Evolutionary conservation across 2,113 vertebrate species (phyloP), one percentile per base, ranked within the genome.

Genomic region (Sylvilagus bachmani): DNA sequence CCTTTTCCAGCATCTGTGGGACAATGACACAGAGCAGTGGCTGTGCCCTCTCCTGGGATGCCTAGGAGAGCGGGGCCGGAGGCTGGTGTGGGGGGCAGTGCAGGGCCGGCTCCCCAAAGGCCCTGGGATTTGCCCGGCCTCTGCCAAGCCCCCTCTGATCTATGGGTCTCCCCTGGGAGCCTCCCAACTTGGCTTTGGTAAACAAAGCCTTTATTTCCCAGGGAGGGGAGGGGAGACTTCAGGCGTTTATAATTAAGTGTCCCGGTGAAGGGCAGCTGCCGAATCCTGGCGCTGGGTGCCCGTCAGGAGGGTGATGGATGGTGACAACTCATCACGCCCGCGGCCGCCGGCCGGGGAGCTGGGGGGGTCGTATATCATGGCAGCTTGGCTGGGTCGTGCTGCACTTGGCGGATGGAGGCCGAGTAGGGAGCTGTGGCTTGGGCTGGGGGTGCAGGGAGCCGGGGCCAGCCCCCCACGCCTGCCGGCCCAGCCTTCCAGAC

Each of bases 171-270:
- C 81, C 89, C 27, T 0, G 92, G 79, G 93, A 80, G 11, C 70
- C 78, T 82, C 97, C 90, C 88, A 71, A 77, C 83, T 51, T 71
- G 27, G 51, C 1, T 0, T 3, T 81, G 92, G 86, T 80, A 87
- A 97, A 93, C 91, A 92, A 93, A 77, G 95, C 69, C 86, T 93
- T 95, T 64, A 49, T 97, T 95, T 97, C 73, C 91, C 31, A 17
- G 79, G 89, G 75, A 3, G 1, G 77, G 80, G 91, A 90, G 96
- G 94, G 64, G 44, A 91, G 85, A 86, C 61, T 94, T 97, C 95
- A 96, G 97, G 81, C 92, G 93, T 93, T 94, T 86, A 89, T 98
- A 93, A 96, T 97, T 81, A 96, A 97, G 90, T 27, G 89, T 95
- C 92, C 61, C 6, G 3, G 8, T 94, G 97, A 97, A 98, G 97